Base-by-base conservation (phyloP, 1,140 invertebrate genomes). In the Heliconius melpomene region DNA sequence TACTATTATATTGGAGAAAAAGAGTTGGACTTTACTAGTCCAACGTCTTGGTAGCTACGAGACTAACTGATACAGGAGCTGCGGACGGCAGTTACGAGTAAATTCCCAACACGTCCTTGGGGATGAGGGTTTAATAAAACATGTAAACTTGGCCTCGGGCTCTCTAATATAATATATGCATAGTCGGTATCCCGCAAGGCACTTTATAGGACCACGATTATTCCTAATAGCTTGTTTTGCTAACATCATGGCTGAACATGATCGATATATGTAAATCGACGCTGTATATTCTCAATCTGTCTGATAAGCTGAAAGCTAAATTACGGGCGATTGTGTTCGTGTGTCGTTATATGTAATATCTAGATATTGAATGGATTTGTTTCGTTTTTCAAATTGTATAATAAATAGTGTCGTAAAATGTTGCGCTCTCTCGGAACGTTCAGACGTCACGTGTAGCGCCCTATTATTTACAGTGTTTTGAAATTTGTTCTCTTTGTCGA, bases 161-260 rank as follows among this genome's bases (percentile, higher is more conserved):
- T n/a, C 81, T 75, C 79, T 85, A 83, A 85, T 85, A 75, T 85
- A 83, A 85, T 85, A 75, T 85, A 83, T 85, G 83, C 83, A 79
- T 77, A 73, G 74, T 80, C 70, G 79, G 83, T 60, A 75, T 80
- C 79, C 81, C 83, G 74, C 83, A 83, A 83, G 79, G 79, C 75
- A 79, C 75, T 75, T 80, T 81, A 74, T 84, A 79, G 75, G 78
- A 77, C 81, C 83, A 78, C 81, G 60, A 82, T 84, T 85, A 81
- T 79, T 83, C 57, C 72, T 85, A 81, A 79, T 84, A 60, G 79
- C 81, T 79, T 80, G 79, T 79, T 80, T 80, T 82, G 74, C 36
- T 80, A 80, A 76, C 74, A 54, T 79, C 18, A 81, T 71, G 74
- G 75, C 60, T 72, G 57, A 79, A 79, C 57, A 26, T 46, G 52